Percentiles rank a stretch among this genome's conserved stretches.
phyloP scores from a whole-genome alignment of 2,797 vertebrate species.

The Argya squamiceps region DNA sequence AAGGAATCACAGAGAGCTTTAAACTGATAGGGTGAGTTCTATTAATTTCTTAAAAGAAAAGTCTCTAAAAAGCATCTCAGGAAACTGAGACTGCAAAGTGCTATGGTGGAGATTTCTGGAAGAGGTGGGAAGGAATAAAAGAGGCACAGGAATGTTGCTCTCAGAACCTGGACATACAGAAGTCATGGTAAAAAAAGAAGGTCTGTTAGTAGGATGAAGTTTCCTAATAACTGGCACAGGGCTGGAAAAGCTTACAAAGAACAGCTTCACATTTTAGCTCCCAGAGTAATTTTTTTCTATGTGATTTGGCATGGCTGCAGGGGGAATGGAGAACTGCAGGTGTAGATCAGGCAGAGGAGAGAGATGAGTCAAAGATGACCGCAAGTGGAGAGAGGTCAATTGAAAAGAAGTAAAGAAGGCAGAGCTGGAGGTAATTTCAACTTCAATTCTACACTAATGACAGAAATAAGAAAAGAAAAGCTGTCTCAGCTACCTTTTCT shows the following conservation, averaged over 20 bases:
- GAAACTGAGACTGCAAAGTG: neutral
- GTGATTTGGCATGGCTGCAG: slow-evolving; percentile 17
- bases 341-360: neutral
- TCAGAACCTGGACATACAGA: neutral
- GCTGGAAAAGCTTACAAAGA: neutral
- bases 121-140: neutral
- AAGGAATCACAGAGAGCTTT: neutral
- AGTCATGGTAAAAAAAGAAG: neutral
- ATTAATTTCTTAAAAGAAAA: neutral
- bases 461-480: slow-evolving; percentile 4
- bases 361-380: slow-evolving; percentile 44
- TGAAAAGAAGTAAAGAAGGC: slow-evolving; percentile 13
- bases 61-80: neutral
- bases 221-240: neutral
- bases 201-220: neutral
- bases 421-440: slow-evolving; percentile 22
- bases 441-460: slow-evolving; percentile 38
- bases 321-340: slow-evolving; percentile 45
- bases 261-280: neutral
- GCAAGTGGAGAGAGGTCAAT: neutral
- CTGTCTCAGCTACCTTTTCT: neutral
- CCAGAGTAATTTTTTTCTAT: slow-evolving; percentile 5
- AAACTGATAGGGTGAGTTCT: neutral
- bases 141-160: neutral
- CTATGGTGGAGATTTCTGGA: neutral